phyloP scores from a whole-genome alignment of 1,140 invertebrate species.

The Drosophila quadrilineata region DNA sequence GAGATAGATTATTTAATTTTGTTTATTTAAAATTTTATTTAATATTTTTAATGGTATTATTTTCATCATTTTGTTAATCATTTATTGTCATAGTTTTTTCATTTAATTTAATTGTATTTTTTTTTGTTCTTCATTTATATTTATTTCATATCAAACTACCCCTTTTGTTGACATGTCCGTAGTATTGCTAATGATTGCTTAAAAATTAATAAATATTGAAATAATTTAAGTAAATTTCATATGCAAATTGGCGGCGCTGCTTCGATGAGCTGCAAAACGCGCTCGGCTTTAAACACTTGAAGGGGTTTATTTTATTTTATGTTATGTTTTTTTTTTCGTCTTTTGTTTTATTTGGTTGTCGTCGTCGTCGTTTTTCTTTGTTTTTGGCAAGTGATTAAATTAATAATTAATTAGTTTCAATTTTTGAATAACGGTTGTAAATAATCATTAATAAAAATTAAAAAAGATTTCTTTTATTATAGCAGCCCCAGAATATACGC shows the following conservation, averaged over 20 bases:
- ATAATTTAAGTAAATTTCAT: constrained; percentile 69
- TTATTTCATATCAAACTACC: not conserved
- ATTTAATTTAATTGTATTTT: not conserved
- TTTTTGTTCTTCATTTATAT: not conserved
- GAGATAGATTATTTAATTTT: too few relatives aligned
- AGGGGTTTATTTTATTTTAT: constrained; percentile 32
- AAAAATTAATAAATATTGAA: constrained; percentile 77
- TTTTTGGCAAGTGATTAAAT: constrained; percentile 76
- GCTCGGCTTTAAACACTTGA: constrained; percentile 72
- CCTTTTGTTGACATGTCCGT: not conserved
- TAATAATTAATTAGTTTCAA: constrained; percentile 81
- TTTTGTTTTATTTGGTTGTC: constrained; percentile 11
- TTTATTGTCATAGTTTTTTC: not conserved
- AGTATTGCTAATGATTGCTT: constrained; percentile 42
- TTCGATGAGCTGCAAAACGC: constrained; percentile 58
- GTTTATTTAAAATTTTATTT: not conserved
- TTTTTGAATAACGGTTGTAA: constrained; percentile 80
- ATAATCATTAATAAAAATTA: constrained; percentile 81
- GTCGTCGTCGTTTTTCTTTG: constrained; percentile 28
- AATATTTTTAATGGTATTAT: too few relatives aligned
- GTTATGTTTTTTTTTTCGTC: constrained; percentile 37
- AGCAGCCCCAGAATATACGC: constrained; percentile 21
- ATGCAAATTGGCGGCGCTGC: constrained; percentile 58
- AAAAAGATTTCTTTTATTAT: constrained; percentile 76
- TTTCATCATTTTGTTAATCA: not conserved